Percentiles rank a stretch among this genome's conserved stretches.
Evolutionary conservation across 2,888 invertebrate genomes (phyloP).

Genomic region (Calameuta filiformis): DNA sequence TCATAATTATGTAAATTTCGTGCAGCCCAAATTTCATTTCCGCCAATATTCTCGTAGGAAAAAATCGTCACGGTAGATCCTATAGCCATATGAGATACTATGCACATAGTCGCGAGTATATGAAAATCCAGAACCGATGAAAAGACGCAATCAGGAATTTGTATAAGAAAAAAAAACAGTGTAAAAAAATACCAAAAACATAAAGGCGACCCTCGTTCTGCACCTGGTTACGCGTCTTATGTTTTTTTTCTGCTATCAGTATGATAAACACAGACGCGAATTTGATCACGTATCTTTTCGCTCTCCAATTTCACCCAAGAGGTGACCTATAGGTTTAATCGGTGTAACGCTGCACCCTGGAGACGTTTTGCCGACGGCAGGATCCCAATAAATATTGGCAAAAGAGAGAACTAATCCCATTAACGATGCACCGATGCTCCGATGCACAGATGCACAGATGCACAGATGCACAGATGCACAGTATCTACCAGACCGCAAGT

Average conservation of each 20-base stretch:
- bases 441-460: no score
- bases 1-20: slow-evolving; percentile 55
- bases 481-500: background rate
- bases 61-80: background rate
- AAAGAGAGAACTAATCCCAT: background rate
- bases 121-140: background rate
- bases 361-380: background rate
- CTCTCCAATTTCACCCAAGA: background rate
- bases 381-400: background rate
- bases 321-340: background rate
- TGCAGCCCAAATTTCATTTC: slow-evolving; percentile 7
- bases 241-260: background rate
- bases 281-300: background rate
- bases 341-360: background rate
- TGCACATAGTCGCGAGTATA: background rate
- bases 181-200: background rate
- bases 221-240: background rate
- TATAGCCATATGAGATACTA: background rate
- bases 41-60: background rate
- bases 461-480: no score
- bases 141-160: no score
- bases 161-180: background rate
- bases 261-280: background rate
- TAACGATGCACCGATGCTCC: background rate
- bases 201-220: background rate